These are phyloP conservation scores for Piezodorus guildinii DNA, from an alignment of 1,140 invertebrate species.

Conservation along the genomic window DNA sequence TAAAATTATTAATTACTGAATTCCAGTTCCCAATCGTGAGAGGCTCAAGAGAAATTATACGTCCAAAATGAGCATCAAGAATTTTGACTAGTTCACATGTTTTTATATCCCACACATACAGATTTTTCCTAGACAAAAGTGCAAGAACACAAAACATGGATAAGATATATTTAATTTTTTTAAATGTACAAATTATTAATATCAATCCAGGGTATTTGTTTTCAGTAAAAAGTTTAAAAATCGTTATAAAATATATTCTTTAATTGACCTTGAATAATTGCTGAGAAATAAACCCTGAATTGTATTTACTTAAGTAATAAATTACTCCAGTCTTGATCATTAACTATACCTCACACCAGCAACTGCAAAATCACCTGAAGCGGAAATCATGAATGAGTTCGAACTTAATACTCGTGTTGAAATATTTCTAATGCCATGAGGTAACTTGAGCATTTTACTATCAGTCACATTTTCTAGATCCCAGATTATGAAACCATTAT, in stretches of 20 bases:
- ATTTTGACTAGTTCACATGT: slow-evolving; percentile 73
- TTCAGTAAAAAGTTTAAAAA: background rate
- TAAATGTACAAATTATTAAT: slow-evolving; percentile 5
- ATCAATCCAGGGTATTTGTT: background rate
- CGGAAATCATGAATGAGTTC: slow-evolving; percentile 83
- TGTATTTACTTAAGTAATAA: too few relatives aligned
- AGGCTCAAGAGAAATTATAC: slow-evolving; percentile 84
- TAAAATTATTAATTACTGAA: slow-evolving; percentile 36
- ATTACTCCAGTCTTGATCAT: background rate
- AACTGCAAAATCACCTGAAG: slow-evolving; percentile 80
- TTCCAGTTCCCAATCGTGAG: slow-evolving; percentile 83
- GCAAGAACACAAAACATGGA: too few relatives aligned
- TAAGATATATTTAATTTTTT: background rate
- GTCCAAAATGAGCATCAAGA: slow-evolving; percentile 90
- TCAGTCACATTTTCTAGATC: slow-evolving; percentile 38
- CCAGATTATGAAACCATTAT: slow-evolving; percentile 70
- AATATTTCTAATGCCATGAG: slow-evolving; percentile 85
- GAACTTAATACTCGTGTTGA: slow-evolving; percentile 70
- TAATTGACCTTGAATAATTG: too few relatives aligned
- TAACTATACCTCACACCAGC: slow-evolving; percentile 68
- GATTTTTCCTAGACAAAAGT: slow-evolving; percentile 60
- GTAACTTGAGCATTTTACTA: slow-evolving; percentile 55
- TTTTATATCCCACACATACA: slow-evolving; percentile 87
- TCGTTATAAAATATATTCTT: too few relatives aligned
- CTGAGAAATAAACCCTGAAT: too few relatives aligned